These are phyloP conservation scores for Chrysomela aeneicollis DNA, from an alignment of 2,888 invertebrate genomes.

Conservation along the genomic window DNA sequence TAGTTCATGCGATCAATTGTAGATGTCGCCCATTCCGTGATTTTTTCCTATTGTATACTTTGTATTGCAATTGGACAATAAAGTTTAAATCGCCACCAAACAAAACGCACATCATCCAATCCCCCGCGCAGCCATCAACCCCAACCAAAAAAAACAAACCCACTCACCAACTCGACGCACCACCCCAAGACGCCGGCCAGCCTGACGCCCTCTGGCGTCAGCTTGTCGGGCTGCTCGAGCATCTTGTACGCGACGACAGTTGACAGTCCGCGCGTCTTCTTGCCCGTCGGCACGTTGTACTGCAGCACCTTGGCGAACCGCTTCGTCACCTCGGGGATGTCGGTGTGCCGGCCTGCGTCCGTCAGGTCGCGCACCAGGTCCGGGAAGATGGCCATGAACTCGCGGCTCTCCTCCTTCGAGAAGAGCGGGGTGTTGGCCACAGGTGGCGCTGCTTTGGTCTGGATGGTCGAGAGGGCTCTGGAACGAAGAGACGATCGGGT, in stretches of 20 bases:
- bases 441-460: slow-evolving; percentile 69
- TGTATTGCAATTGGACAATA: too few species aligned
- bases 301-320: slow-evolving; percentile 81
- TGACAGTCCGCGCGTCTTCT: slow-evolving; percentile 81
- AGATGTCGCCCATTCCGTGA: too few species aligned
- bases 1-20: too few species aligned
- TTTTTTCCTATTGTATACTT: too few species aligned
- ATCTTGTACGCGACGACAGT: slow-evolving; percentile 79
- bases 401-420: slow-evolving; percentile 83
- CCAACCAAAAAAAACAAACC: neutral
- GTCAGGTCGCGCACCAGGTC: slow-evolving; percentile 86
- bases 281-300: slow-evolving; percentile 92
- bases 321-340: slow-evolving; percentile 81
- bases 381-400: slow-evolving; percentile 89
- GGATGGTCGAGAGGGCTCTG: slow-evolving; percentile 68
- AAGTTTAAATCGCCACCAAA: too few species aligned
- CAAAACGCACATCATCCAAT: neutral
- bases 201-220: slow-evolving; percentile 80
- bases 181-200: slow-evolving; percentile 88
- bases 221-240: slow-evolving; percentile 70
- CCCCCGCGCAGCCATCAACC: neutral
- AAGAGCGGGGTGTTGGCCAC: slow-evolving; percentile 67
- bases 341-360: slow-evolving; percentile 76
- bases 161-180: slow-evolving; percentile 91
- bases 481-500: slow-evolving; percentile 36